phyloP scores from a whole-genome alignment of 1,140 invertebrate genomes.

The Drosophila chauvacae region DNA sequence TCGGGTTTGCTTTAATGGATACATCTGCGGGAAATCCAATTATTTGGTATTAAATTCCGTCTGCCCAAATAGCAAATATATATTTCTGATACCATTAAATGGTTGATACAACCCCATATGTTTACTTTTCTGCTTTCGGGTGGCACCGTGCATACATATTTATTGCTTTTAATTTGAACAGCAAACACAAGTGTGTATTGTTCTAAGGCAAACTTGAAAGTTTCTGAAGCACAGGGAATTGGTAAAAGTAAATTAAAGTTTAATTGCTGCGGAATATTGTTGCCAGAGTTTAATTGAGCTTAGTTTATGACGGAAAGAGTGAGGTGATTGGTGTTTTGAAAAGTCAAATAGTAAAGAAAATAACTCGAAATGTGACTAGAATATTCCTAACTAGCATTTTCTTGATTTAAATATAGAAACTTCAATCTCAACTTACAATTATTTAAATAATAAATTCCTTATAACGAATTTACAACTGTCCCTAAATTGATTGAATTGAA shows the following conservation, averaged over 20 bases:
- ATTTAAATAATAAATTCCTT: neutral
- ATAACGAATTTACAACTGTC: neutral
- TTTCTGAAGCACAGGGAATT: neutral
- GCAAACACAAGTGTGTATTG: conserved; percentile 16
- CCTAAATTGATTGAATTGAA: neutral
- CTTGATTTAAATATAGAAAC: neutral
- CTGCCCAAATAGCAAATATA: conserved; percentile 9
- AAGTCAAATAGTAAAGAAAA: neutral
- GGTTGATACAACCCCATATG: conserved; percentile 1
- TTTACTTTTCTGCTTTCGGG: conserved; percentile 20
- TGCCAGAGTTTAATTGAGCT: neutral
- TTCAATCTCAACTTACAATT: neutral
- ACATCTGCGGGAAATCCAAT: conserved; percentile 11
- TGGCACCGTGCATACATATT: conserved; percentile 3
- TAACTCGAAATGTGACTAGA: neutral
- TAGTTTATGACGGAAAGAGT: neutral
- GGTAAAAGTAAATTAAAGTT: conserved; percentile 10
- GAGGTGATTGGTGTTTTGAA: neutral
- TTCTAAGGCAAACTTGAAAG: conserved; percentile 2
- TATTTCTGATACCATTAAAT: conserved; percentile 27
- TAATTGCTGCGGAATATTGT: neutral
- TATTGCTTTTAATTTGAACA: conserved; percentile 4
- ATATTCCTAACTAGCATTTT: no score
- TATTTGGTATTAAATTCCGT: conserved; percentile 21
- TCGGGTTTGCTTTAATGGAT: conserved; percentile 33